Conservation (phyloP, 2,797 vertebrate species). For the Microctenopoma lineatum region DNA sequence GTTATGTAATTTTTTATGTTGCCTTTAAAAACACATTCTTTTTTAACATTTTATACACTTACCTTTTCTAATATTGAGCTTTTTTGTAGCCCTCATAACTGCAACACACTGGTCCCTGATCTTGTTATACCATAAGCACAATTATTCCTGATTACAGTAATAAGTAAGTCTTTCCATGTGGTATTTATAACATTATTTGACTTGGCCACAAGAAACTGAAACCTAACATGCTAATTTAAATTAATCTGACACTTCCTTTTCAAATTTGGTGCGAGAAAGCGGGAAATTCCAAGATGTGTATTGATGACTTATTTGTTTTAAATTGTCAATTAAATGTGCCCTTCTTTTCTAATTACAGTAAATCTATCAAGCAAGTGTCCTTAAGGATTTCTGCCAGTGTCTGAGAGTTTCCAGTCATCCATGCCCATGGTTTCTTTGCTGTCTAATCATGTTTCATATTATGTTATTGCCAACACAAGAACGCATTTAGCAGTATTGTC, state of each 20-base stretch:
- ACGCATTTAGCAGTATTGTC: slow-evolving; percentile 47
- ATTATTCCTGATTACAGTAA: not conserved
- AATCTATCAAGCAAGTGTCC: slow-evolving; percentile 69
- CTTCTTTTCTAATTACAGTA: slow-evolving; percentile 75
- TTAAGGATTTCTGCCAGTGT: slow-evolving; percentile 47
- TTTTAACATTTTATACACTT: slow-evolving; percentile 18
- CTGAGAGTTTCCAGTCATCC: slow-evolving; percentile 37
- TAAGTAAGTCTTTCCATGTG: not conserved
- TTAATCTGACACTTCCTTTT: not conserved
- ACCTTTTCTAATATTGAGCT: not conserved
- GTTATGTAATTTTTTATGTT: slow-evolving; percentile 83
- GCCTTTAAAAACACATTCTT: slow-evolving; percentile 46
- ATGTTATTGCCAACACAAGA: slow-evolving; percentile 25
- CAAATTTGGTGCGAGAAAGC: not conserved
- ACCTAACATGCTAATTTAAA: not conserved
- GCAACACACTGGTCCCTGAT: not conserved
- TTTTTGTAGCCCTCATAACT: not conserved
- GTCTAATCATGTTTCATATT: slow-evolving; percentile 30
- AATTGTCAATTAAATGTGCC: slow-evolving; percentile 37
- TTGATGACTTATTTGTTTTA: not conserved
- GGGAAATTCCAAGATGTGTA: not conserved
- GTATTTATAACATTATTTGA: slow-evolving; percentile 23
- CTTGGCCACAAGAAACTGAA: not conserved
- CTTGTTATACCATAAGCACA: not conserved
- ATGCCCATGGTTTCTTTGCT: slow-evolving; percentile 35